A percentile compares a stretch with the other conserved stretches of the same genome.
These are phyloP conservation scores for Crypturellus undulatus DNA, from an alignment of 2,113 vertebrate species.

Conservation along the genomic window DNA sequence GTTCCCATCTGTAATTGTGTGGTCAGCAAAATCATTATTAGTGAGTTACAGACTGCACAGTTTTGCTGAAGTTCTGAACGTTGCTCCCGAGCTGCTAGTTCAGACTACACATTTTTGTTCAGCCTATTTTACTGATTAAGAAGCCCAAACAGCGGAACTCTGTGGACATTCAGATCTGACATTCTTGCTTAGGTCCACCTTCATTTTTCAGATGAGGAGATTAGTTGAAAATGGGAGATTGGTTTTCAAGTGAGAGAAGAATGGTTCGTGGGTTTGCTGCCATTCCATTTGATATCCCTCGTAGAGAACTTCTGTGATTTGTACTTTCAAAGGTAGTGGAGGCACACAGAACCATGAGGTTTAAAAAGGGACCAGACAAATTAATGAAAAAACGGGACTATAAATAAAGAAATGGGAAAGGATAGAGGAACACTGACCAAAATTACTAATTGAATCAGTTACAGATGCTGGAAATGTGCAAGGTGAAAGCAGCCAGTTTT, in stretches of 20 bases:
- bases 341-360: background rate
- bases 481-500: background rate
- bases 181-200: background rate
- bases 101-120: background rate
- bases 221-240: background rate
- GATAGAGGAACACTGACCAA: accelerated
- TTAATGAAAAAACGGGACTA: background rate
- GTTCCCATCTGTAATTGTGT: background rate
- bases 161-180: background rate
- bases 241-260: background rate
- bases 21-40: background rate
- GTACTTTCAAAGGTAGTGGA: background rate
- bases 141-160: background rate
- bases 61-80: background rate
- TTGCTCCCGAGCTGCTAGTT: background rate
- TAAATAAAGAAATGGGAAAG: background rate
- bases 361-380: background rate
- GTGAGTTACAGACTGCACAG: background rate
- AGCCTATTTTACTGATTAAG: background rate
- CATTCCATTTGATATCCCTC: background rate
- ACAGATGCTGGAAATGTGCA: background rate
- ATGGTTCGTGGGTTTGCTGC: background rate
- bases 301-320: background rate
- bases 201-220: background rate
- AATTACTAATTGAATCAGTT: background rate